A percentile compares a stretch with the other conserved stretches of the same genome.
phyloP scores from a whole-genome alignment of 2,797 vertebrate species.

The Meda fulgida region DNA sequence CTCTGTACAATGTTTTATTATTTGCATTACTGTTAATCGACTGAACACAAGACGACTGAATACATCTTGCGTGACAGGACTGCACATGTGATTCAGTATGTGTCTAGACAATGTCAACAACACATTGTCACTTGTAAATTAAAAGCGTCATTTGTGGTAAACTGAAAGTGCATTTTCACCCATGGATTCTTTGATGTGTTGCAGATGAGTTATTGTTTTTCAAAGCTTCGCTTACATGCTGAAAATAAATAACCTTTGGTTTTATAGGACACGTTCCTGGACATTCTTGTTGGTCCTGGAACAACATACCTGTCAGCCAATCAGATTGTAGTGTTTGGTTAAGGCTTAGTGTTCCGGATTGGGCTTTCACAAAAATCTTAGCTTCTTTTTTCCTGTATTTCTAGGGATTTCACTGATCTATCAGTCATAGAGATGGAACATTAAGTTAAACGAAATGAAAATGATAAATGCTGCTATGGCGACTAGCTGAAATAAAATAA shows the following conservation, averaged over 20 bases:
- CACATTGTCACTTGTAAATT: neutral
- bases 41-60: neutral
- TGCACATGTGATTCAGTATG: neutral
- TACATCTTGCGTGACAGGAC: neutral
- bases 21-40: constrained; percentile 3
- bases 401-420: neutral
- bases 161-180: neutral
- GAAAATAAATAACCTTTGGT: neutral
- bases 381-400: neutral
- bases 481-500: neutral
- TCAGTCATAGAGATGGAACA: neutral
- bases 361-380: neutral
- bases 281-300: neutral
- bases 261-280: neutral
- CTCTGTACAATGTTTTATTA: neutral
- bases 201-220: neutral
- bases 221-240: neutral
- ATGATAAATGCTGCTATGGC: neutral
- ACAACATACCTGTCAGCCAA: neutral
- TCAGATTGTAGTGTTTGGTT: neutral
- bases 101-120: constrained; percentile 1
- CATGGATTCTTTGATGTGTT: neutral
- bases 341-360: neutral
- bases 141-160: neutral
- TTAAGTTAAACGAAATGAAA: neutral